phyloP scores from a whole-genome alignment of 2,888 invertebrate species.

The Adelognathus sp. region DNA sequence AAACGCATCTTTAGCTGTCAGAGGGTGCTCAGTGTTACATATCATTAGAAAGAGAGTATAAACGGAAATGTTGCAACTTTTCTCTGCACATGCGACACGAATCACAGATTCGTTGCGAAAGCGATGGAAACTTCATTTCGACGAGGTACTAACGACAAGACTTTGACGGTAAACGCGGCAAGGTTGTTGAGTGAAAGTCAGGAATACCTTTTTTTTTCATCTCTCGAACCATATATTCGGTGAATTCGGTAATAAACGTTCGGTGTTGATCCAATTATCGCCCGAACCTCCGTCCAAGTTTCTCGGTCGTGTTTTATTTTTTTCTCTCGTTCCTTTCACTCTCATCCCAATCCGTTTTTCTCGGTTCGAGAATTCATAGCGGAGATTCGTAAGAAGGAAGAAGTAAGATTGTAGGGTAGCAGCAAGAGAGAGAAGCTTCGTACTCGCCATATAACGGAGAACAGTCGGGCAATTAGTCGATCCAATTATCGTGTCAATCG shows the following conservation, averaged over 20 bases:
- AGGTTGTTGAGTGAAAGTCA: conserved; percentile 18
- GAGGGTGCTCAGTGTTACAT: too few relatives aligned
- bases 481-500: conserved; percentile 62
- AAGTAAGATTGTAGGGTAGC: not conserved
- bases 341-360: too few relatives aligned
- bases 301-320: not conserved
- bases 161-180: not conserved
- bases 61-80: not conserved
- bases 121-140: not conserved
- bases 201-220: not conserved
- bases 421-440: conserved; percentile 10
- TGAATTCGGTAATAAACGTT: conserved; percentile 6
- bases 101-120: not conserved
- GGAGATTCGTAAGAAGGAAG: not conserved
- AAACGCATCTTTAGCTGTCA: too few relatives aligned
- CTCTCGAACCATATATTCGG: not conserved
- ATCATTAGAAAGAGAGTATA: not conserved
- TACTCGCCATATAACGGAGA: not conserved
- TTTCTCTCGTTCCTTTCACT: not conserved
- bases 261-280: conserved; percentile 19
- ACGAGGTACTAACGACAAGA: not conserved
- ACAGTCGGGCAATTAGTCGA: conserved; percentile 58
- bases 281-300: not conserved
- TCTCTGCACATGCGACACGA: not conserved
- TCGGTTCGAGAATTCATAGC: not conserved